Evolutionary conservation across 2,888 invertebrate genomes (phyloP).

Genomic region (Drosophila stalkeri): DNA sequence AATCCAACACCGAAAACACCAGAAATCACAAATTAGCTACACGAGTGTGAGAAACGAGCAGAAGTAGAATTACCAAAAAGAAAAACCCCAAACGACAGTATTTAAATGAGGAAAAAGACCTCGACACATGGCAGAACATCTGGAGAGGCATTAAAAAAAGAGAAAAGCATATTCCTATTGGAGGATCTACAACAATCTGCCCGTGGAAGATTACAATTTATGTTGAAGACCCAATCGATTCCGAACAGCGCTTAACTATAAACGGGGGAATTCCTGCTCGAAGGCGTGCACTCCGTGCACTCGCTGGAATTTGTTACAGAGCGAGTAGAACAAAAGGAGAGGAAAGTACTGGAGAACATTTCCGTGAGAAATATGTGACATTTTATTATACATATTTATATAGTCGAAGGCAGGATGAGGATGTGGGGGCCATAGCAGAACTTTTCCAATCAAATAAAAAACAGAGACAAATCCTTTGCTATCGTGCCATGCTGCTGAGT

Average conservation of each 20-base stretch:
- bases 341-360: conserved; percentile 21
- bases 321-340: conserved; percentile 30
- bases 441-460: conserved; percentile 9
- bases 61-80: conserved; percentile 16
- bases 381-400: not conserved
- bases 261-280: conserved; percentile 51
- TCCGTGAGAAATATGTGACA: conserved; percentile 63
- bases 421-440: conserved; percentile 16
- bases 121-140: conserved; percentile 73
- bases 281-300: conserved; percentile 60
- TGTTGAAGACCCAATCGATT: conserved; percentile 41
- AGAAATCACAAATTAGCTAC: conserved; percentile 83
- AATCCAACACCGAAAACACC: conserved; percentile 79
- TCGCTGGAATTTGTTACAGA: conserved; percentile 71
- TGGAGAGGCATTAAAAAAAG: conserved; percentile 58
- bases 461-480: conserved; percentile 48
- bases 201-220: conserved; percentile 71
- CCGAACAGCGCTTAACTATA: conserved; percentile 46
- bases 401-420: conserved; percentile 50
- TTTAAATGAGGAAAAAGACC: conserved; percentile 49
- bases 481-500: conserved; percentile 50
- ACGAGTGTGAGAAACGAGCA: conserved; percentile 77
- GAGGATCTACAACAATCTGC: conserved; percentile 56
- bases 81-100: conserved; percentile 35
- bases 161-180: conserved; percentile 43